Percentiles rank a stretch among this genome's conserved stretches.
Conservation (phyloP, 2,888 invertebrate genomes). For the Glomeris marginata region DNA sequence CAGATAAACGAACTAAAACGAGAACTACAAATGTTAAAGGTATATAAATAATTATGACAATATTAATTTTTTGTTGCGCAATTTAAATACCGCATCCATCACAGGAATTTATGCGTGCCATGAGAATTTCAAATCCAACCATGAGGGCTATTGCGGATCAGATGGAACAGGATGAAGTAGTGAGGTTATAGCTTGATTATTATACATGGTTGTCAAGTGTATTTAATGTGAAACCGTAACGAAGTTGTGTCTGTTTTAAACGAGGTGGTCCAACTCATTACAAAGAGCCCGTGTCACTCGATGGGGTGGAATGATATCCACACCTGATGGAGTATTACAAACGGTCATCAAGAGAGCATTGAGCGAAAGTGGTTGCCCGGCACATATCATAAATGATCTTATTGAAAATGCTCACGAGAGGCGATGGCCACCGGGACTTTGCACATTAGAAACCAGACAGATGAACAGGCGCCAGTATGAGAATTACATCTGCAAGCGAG, state of each 20-base stretch:
- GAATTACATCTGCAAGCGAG: conserved; percentile 83
- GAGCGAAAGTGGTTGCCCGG: conserved; percentile 85
- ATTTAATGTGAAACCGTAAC: neutral
- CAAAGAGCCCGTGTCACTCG: conserved; percentile 76
- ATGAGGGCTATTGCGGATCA: conserved; percentile 85
- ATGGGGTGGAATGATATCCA: conserved; percentile 98
- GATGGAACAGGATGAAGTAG: conserved; percentile 86
- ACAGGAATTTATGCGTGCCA: conserved; percentile 80
- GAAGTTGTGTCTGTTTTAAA: neutral
- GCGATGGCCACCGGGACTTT: conserved; percentile 85
- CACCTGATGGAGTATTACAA: conserved; percentile 85
- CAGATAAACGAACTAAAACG: conserved; percentile 78
- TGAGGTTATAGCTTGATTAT: conserved; percentile 28
- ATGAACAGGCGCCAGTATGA: conserved; percentile 86
- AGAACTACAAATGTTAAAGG: conserved; percentile 74
- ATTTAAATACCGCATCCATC: conserved; percentile 16
- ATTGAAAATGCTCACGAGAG: conserved; percentile 97
- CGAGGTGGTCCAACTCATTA: conserved; percentile 66
- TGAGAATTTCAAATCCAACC: conserved; percentile 79
- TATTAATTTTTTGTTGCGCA: neutral
- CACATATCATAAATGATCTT: conserved; percentile 79
- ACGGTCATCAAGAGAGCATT: conserved; percentile 85
- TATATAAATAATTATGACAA: conserved; percentile 26
- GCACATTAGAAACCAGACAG: conserved; percentile 79
- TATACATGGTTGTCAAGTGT: neutral